Conservation (phyloP, 2,888 invertebrate genomes). For the Hyposoter dolosus region DNA sequence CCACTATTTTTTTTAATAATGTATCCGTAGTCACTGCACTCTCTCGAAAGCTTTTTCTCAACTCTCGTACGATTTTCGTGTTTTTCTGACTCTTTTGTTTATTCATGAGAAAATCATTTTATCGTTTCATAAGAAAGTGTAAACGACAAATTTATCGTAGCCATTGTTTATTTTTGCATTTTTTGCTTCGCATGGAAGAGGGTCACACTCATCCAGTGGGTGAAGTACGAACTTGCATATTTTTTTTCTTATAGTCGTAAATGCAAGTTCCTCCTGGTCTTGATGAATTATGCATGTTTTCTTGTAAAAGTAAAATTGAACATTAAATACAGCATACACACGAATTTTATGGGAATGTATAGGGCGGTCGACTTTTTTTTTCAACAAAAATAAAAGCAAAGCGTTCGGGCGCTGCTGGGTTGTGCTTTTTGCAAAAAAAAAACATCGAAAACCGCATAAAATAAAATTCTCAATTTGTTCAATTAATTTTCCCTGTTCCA, state of each 20-base stretch:
- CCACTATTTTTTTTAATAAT: constrained; percentile 12
- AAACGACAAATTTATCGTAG: constrained; percentile 44
- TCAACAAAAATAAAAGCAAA: background rate
- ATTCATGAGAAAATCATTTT: constrained; percentile 49
- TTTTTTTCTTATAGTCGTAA: constrained; percentile 74
- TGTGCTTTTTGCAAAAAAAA: background rate
- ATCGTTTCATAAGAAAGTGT: constrained; percentile 35
- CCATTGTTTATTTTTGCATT: constrained; percentile 35
- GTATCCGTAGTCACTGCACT: constrained; percentile 43
- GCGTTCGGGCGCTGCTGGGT: too few relatives aligned
- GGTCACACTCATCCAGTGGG: constrained; percentile 21
- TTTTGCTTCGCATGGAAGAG: background rate
- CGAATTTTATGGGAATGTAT: background rate
- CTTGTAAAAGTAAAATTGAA: constrained; percentile 1
- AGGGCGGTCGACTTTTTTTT: background rate
- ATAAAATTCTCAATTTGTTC: background rate
- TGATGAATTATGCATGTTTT: constrained; percentile 82
- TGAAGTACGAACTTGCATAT: constrained; percentile 46
- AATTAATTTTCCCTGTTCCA: background rate
- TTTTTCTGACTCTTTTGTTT: background rate
- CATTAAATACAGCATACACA: background rate
- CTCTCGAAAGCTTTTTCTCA: background rate
- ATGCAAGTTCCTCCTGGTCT: constrained; percentile 80
- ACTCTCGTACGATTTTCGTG: background rate
- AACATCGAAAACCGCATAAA: background rate